Conservation (phyloP, 2,113 vertebrate genomes). For the Nycticryphes semicollaris region DNA sequence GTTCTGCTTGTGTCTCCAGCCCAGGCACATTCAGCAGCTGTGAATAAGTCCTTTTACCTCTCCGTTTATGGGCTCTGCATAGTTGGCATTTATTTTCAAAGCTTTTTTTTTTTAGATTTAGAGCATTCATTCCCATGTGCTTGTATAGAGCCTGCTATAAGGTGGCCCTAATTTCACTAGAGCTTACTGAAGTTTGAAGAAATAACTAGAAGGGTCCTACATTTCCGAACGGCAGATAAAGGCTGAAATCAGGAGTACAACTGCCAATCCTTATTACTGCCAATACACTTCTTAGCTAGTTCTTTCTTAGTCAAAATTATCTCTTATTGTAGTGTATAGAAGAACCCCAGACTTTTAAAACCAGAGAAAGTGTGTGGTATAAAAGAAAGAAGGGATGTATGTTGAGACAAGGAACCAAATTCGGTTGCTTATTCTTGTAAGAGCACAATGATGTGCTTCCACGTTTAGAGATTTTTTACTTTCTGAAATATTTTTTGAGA, state of each 20-base stretch:
- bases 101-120: background rate
- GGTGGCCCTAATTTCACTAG: background rate
- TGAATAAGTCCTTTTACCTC: background rate
- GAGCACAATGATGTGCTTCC: background rate
- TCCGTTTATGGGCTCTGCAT: background rate
- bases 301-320: background rate
- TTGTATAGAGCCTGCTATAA: background rate
- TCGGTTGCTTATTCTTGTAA: constrained; percentile 22
- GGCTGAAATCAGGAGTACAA: background rate
- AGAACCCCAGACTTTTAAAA: background rate
- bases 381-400: background rate
- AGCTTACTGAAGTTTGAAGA: background rate
- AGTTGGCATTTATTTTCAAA: background rate
- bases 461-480: constrained; percentile 36
- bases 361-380: background rate
- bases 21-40: background rate
- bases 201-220: background rate
- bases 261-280: background rate
- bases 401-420: background rate
- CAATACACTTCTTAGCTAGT: background rate
- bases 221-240: background rate
- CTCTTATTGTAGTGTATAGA: background rate
- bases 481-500: constrained; percentile 40
- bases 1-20: background rate
- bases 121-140: background rate